Evolutionary conservation across 30 jellyfish, hydroid and myxozoan genomes (phyloP).

Genomic region (Aurelia sp.): DNA sequence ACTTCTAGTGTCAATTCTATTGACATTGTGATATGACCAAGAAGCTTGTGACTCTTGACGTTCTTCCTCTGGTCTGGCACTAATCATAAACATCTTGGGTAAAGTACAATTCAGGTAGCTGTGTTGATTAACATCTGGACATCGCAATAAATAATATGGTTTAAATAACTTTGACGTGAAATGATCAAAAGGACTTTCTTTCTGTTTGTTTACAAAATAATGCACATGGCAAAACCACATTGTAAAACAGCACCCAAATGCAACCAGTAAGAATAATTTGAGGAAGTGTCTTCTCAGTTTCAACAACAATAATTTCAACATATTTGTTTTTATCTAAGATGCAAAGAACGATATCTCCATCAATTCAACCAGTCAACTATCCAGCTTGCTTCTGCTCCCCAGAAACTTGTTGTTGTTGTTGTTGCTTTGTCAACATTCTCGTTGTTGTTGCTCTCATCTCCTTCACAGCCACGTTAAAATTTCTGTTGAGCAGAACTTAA

Average conservation of each 20-base stretch:
- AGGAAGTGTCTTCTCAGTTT: too few species aligned
- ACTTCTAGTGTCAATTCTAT: constrained; percentile 6
- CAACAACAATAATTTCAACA: too few species aligned
- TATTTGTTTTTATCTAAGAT: too few species aligned
- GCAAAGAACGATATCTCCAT: too few species aligned
- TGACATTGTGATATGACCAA: not conserved
- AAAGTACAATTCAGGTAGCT: not conserved
- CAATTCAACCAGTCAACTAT: too few species aligned
- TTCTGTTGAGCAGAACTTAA: too few species aligned
- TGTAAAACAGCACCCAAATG: not conserved
- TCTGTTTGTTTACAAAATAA: constrained; percentile 15
- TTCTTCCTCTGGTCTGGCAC: constrained; percentile 28
- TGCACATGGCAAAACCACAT: constrained; percentile 20
- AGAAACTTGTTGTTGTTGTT: too few species aligned
- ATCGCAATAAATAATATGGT: not conserved
- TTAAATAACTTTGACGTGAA: not conserved
- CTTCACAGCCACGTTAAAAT: too few species aligned
- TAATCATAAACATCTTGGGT: constrained; percentile 33
- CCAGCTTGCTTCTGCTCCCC: too few species aligned
- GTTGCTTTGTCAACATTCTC: too few species aligned
- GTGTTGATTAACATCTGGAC: not conserved
- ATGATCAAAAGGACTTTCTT: constrained; percentile 42
- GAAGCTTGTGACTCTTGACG: not conserved
- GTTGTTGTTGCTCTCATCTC: too few species aligned
- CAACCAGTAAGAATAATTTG: not conserved